These are phyloP conservation scores for Sesia bembeciformis DNA, from an alignment of 2,888 invertebrate genomes.

Conservation along the genomic window DNA sequence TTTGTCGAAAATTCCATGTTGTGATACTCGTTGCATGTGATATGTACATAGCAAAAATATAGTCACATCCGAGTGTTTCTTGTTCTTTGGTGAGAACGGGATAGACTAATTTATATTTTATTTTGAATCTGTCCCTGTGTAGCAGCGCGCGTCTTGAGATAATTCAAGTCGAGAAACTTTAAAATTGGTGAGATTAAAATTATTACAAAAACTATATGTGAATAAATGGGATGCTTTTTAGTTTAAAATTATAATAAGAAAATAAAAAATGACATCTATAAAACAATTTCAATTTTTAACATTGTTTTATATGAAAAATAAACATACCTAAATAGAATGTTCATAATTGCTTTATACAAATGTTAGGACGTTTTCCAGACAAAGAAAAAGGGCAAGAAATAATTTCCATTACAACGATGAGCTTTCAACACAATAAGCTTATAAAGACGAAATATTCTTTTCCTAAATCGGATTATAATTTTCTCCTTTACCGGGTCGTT, in stretches of 20 bases:
- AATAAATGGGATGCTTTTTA: too few relatives aligned
- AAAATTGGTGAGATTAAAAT: background rate
- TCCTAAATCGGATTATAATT: conserved; percentile 16
- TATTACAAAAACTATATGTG: too few relatives aligned
- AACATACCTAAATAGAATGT: background rate
- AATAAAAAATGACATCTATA: too few relatives aligned
- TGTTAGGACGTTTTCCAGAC: background rate
- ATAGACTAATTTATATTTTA: background rate
- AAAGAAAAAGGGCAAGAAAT: conserved; percentile 1
- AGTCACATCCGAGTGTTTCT: too few relatives aligned
- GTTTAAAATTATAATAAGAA: too few relatives aligned
- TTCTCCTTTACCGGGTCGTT: conserved; percentile 7
- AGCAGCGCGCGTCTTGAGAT: background rate
- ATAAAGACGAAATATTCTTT: conserved; percentile 9
- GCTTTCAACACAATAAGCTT: conserved; percentile 10
- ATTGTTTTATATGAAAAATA: too few relatives aligned
- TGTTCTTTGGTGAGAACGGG: background rate
- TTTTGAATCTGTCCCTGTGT: background rate
- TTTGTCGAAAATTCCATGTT: too few relatives aligned
- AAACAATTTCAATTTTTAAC: too few relatives aligned
- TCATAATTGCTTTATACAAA: background rate
- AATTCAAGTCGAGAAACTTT: background rate
- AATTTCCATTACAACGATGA: conserved; percentile 3
- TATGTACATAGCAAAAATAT: too few relatives aligned
- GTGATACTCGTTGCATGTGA: too few relatives aligned